Conservation (phyloP, 2,797 vertebrate genomes). For the Malurus splendens region DNA sequence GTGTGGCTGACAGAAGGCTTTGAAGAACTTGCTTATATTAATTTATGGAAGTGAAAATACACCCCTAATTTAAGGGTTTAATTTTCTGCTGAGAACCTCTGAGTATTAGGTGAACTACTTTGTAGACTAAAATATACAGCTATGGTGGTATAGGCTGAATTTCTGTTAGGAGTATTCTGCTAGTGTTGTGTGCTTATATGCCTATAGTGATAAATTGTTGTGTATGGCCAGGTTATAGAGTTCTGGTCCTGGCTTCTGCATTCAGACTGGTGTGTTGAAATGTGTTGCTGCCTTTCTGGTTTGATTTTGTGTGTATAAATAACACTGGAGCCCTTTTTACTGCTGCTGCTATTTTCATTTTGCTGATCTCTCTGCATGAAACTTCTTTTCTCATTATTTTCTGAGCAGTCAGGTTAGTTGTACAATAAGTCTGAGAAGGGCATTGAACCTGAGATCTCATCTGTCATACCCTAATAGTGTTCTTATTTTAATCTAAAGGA, state of each 20-base stretch:
- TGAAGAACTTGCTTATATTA: not conserved
- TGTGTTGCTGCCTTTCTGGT: not conserved
- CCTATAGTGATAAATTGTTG: not conserved
- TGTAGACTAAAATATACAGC: not conserved
- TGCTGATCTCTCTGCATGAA: not conserved
- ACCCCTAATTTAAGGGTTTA: not conserved
- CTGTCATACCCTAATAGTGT: not conserved
- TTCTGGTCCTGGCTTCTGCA: not conserved
- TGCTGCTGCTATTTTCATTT: not conserved
- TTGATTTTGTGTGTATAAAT: not conserved
- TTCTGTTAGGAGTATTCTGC: not conserved
- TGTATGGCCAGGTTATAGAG: accelerated
- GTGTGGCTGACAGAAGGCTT: not conserved
- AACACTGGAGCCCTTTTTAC: not conserved
- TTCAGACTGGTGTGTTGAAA: not conserved
- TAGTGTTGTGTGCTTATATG: not conserved
- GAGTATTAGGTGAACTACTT: not conserved
- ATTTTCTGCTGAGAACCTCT: not conserved
- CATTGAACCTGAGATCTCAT: not conserved
- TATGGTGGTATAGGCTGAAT: not conserved
- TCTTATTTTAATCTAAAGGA: not conserved
- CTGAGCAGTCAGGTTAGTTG: not conserved
- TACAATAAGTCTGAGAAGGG: not conserved
- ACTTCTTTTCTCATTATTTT: not conserved
- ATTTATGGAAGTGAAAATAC: not conserved